Conservation (phyloP, 92 coral and sea anemone species). For the Zoanthus sociatus region DNA sequence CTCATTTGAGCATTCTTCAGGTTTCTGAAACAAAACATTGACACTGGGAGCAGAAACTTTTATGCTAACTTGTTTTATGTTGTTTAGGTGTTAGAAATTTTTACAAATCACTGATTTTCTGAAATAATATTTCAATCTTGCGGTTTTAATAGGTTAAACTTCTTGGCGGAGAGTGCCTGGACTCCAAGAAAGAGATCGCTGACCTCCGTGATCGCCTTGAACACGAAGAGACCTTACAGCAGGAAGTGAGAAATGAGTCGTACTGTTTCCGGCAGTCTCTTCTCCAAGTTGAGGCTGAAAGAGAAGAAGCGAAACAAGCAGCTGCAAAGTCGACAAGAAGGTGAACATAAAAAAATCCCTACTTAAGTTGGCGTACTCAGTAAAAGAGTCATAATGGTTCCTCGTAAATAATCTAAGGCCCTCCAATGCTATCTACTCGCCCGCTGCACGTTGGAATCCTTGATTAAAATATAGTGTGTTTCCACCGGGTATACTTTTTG, state of each 20-base stretch:
- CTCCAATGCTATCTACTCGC: too few species aligned
- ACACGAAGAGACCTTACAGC: constrained; percentile 72
- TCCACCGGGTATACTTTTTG: too few species aligned
- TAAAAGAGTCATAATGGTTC: too few species aligned
- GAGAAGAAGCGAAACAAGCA: constrained; percentile 75
- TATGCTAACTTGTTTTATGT: too few species aligned
- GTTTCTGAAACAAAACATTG: too few species aligned
- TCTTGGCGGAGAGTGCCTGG: constrained; percentile 82
- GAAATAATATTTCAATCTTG: too few species aligned
- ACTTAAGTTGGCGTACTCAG: background rate
- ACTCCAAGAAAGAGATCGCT: constrained; percentile 75
- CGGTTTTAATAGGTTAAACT: constrained; percentile 58
- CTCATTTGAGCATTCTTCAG: too few species aligned
- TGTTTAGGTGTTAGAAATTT: too few species aligned
- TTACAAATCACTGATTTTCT: background rate
- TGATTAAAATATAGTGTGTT: too few species aligned
- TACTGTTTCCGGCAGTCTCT: constrained; percentile 75
- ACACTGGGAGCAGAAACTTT: too few species aligned
- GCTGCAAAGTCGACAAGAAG: constrained; percentile 77
- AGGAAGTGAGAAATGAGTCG: constrained; percentile 77
- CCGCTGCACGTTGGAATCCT: too few species aligned
- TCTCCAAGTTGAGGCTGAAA: constrained; percentile 77
- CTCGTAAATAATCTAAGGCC: too few species aligned
- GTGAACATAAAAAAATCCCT: constrained; percentile 37
- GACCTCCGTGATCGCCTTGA: constrained; percentile 85